Base-by-base conservation (phyloP, 1,140 invertebrate species). In the Pristionchus pacificus region DNA sequence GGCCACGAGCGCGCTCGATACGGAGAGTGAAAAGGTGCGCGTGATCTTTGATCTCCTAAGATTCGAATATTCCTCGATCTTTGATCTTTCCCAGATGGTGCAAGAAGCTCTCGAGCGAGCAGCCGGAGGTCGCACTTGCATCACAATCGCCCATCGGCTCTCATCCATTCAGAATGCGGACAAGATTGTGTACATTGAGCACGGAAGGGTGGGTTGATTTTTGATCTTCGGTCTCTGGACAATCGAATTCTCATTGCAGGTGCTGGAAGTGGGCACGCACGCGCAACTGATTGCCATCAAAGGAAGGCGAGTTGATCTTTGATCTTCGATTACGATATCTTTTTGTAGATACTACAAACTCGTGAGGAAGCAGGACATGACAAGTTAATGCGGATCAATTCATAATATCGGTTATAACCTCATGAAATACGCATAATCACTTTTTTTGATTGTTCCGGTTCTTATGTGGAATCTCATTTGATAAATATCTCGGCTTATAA, bases 61-160 rank as follows among this genome's bases (percentile, higher is more conserved):
- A n/a, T n/a, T n/a, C n/a, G n/a, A n/a, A n/a, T n/a, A n/a, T n/a
- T n/a, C n/a, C n/a, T n/a, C n/a, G n/a, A n/a, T n/a, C n/a, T n/a
- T n/a, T n/a, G n/a, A n/a, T n/a, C n/a, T n/a, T n/a, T n/a, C n/a
- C n/a, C n/a, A 31, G 76, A 63, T 66, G 1, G 79, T 80, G 1
- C 79, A 80, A 68, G 71, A 80, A 65, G 79, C 79, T 1, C 32
- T 80, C 15, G 75, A 80, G 55, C 75, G 68, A 6, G 75, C 75
- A 15, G 60, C 71, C 25, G 75, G 81, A 59, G 85, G 85, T 15
- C 72, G 85, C 25, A 86, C 86, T 10, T 85, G 86, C 2, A 83
- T 87, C 28, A 84, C 83, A n/a, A 87, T 87, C 58, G 86, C 86
- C 29, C 86, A 87, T 74, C 73, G 86, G 27, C 80, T 87, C 33